phyloP scores from a whole-genome alignment of 2,888 invertebrate genomes.

The Watsonalla cultraria region DNA sequence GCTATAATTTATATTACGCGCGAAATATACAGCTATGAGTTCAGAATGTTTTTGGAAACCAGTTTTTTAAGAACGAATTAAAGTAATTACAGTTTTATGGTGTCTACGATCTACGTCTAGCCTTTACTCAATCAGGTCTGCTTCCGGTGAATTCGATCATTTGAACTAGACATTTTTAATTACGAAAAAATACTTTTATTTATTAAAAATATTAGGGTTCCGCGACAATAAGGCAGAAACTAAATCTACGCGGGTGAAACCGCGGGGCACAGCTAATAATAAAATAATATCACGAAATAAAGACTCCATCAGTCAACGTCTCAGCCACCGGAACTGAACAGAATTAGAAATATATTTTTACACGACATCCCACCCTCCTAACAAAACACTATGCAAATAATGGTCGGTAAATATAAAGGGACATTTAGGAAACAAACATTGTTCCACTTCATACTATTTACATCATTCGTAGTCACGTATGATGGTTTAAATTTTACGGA shows the following conservation, averaged over 20 bases:
- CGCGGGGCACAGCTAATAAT: slow-evolving; percentile 31
- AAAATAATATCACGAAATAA: slow-evolving; percentile 53
- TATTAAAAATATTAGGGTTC: no score
- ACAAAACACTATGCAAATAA: slow-evolving; percentile 75
- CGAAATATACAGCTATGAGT: not conserved
- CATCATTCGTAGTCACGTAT: no score
- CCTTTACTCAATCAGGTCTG: no score
- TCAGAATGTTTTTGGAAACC: not conserved
- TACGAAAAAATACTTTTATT: no score
- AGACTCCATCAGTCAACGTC: slow-evolving; percentile 70
- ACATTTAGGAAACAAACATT: slow-evolving; percentile 38
- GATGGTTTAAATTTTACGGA: not conserved
- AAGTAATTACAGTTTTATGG: no score
- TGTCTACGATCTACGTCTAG: no score
- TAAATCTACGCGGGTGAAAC: slow-evolving; percentile 11
- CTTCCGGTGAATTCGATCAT: no score
- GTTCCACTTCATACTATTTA: slow-evolving; percentile 11
- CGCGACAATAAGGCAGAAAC: no score
- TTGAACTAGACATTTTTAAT: no score
- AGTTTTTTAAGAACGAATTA: not conserved
- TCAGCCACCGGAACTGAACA: slow-evolving; percentile 50
- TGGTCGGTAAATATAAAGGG: slow-evolving; percentile 72
- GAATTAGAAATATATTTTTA: slow-evolving; percentile 78
- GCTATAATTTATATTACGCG: not conserved
- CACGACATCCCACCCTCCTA: slow-evolving; percentile 55